Evolutionary conservation across 2,797 vertebrate species (phyloP), one percentile per base, ranked within the genome.

Genomic region (Melanotaenia trifasciata): DNA sequence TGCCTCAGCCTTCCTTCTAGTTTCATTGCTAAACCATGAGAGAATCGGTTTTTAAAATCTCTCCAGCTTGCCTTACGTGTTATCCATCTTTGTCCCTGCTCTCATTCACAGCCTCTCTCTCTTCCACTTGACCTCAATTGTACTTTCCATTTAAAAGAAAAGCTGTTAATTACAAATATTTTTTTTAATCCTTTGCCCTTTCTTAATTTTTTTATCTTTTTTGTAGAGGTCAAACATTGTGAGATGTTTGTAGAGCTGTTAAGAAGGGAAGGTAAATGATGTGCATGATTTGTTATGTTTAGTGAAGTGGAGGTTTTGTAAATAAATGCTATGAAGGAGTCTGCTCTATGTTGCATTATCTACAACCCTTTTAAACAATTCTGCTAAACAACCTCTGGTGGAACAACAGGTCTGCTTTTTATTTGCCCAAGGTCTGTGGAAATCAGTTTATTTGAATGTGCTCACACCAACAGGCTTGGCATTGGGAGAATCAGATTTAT

Each of bases 401-500:
- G 60, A 91, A 86, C 54, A 83, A 83, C 72, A 85, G 62, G 72
- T 82, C 85, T 92, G 90, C 86, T 91, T 90, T 90, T 88, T 71
- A 77, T 87, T 87, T 82, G 58, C 58, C 81, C 87, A 92, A 90
- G 90, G 92, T 88, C 80, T 87, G 82, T 76, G 84, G 76, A 89
- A 89, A 89, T 90, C 80, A 74, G 84, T 88, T 82, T 85, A 77
- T 89, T 90, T 89, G 84, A 87, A 85, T 87, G 73, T 59, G 74
- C 77, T 81, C 67, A 62, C 67, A n/a, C 58, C 58, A 67, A 67
- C 10, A 14, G 54, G 61, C 60, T 79, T 71, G 81, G 71, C 78
- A 76, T 74, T 81, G 84, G 65, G 40, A 79, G 85, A 84, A 84
- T 86, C 78, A 73, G 84, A 87, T 89, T 86, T 90, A 85, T 85